Percentiles rank a stretch among this genome's conserved stretches.
phyloP scores from a whole-genome alignment of 2,888 invertebrate species.

The Lysandra bellargus region DNA sequence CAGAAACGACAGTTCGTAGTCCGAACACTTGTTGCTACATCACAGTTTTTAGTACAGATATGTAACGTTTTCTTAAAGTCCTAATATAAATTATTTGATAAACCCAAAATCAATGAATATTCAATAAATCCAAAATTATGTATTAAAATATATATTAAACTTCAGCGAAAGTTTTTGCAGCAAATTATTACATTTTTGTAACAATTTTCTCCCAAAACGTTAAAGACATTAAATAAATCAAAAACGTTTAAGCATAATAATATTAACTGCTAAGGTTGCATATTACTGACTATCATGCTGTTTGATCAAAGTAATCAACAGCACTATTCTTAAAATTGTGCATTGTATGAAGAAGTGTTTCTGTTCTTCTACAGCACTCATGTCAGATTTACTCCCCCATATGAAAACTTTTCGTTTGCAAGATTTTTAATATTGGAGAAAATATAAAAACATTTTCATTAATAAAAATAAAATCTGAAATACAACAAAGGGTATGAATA shows the following conservation, averaged over 20 bases:
- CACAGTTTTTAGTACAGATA: neutral
- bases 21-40: neutral
- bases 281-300: too few species aligned
- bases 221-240: too few species aligned
- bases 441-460: constrained; percentile 25
- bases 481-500: neutral
- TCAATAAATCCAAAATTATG: neutral
- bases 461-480: neutral
- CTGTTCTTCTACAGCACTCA: neutral
- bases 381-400: constrained; percentile 32
- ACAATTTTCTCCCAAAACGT: too few species aligned
- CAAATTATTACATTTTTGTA: too few species aligned
- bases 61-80: too few species aligned
- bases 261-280: too few species aligned
- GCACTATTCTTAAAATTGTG: too few species aligned
- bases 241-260: too few species aligned
- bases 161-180: too few species aligned
- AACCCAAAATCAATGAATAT: neutral
- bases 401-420: constrained; percentile 35
- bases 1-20: neutral
- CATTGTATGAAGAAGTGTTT: neutral
- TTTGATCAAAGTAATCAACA: neutral
- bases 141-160: too few species aligned
- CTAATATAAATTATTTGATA: too few species aligned
- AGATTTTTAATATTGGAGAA: constrained; percentile 23